phyloP scores from a whole-genome alignment of 1,140 invertebrate genomes.

The Phocides pigmalion region DNA sequence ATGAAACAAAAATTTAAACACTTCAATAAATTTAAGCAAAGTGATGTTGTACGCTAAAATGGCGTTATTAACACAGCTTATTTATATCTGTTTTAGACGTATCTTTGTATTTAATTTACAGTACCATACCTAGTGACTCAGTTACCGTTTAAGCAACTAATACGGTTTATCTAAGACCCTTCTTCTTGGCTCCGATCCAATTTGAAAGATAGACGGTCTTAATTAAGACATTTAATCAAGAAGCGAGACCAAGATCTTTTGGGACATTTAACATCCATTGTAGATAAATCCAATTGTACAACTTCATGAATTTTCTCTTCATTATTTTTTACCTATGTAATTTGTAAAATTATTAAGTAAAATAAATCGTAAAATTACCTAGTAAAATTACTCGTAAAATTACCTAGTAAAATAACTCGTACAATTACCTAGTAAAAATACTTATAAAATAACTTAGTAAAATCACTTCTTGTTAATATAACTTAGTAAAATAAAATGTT shows the following conservation, averaged over 20 bases:
- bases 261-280: no score
- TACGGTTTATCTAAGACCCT: not conserved
- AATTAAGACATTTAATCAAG: conserved; percentile 4
- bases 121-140: not conserved
- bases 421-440: no score
- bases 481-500: no score
- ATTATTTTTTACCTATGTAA: no score
- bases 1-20: not conserved
- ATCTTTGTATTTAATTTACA: not conserved
- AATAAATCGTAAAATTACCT: no score
- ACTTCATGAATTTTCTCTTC: no score
- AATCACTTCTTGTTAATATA: no score
- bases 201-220: not conserved
- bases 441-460: no score
- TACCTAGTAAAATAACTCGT: no score
- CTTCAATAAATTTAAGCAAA: conserved; percentile 6
- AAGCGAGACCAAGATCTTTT: not conserved
- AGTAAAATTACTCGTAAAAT: no score
- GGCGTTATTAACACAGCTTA: not conserved
- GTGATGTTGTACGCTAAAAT: not conserved
- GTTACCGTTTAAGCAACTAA: not conserved
- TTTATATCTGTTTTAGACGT: not conserved
- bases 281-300: no score
- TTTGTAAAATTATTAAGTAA: no score
- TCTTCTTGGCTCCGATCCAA: not conserved